phyloP scores from a whole-genome alignment of 1,140 invertebrate species.

The Formica exsecta region DNA sequence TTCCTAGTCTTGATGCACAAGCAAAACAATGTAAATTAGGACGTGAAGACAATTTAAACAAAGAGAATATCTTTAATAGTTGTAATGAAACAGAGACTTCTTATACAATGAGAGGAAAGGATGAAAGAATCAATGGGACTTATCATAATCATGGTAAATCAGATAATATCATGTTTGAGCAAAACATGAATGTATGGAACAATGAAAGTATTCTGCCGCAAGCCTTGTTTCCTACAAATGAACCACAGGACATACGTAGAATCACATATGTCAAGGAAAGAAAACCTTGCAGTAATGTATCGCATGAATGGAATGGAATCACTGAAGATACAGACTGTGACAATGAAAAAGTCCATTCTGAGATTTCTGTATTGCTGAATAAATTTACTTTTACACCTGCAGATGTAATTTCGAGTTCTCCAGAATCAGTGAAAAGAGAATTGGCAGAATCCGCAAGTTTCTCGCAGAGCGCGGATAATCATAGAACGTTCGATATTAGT shows the following conservation, averaged over 20 bases:
- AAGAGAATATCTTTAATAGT: constrained; percentile 12
- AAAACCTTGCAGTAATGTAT: background rate
- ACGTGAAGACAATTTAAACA: background rate
- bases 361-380: constrained; percentile 80
- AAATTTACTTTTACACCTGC: constrained; percentile 77
- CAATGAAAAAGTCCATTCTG: constrained; percentile 32
- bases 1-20: background rate
- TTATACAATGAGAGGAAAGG: background rate
- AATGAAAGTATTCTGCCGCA: constrained; percentile 12
- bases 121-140: background rate
- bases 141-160: background rate
- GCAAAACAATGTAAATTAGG: background rate
- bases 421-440: background rate
- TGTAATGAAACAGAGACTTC: background rate
- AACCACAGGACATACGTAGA: constrained; percentile 60
- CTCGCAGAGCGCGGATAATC: background rate
- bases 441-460: background rate
- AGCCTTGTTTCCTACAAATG: background rate
- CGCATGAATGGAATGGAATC: constrained; percentile 36
- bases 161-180: constrained; percentile 5
- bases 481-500: constrained; percentile 40
- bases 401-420: constrained; percentile 35
- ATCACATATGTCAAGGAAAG: constrained; percentile 47
- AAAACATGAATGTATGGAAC: constrained; percentile 20
- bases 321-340: constrained; percentile 76